Evolutionary conservation across 1,140 invertebrate genomes (phyloP), one percentile per base, ranked within the genome.

Genomic region (Dinoponera quadriceps): DNA sequence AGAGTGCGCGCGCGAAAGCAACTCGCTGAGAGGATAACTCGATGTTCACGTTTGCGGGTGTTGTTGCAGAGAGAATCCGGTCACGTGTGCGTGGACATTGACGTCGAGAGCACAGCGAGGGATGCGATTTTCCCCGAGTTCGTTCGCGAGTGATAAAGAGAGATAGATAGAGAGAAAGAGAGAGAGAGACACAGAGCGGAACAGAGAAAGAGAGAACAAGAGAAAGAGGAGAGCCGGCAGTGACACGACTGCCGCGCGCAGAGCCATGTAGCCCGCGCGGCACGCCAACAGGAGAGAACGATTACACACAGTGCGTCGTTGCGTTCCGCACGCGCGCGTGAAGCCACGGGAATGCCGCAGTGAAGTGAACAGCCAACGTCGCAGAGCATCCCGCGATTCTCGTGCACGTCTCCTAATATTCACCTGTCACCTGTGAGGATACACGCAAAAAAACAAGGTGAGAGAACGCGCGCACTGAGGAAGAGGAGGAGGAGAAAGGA

Each of bases 121-220:
- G 65, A 80, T 80, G 75, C 75, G 63, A 48, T 69, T 44, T 69
- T 29, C 51, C n/a, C 25, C n/a, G 65, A 22, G 65, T 71, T 80
- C 75, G 75, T 71, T 80, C 75, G 75, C 25, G 75, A 80, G 75
- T 80, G 75, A 80, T 25, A 38, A 7, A 44, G 38, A 44, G 38
- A 44, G 38, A 44, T 9, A 4, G 38, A 44, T 44, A 44, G 38
- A 44, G 38, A 44, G 11, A 3, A 9, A 9, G 38, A 4, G 1
- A 44, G 38, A 44, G 38, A 44, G 38, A n/a, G n/a, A n/a, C n/a
- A 44, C 11, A 44, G 38, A 44, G 38, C 4, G 11, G 4, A 9
- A 9, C 4, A 4, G 1, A 44, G 38, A 44, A 9, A 44, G 38
- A 44, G 7, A 33, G 29, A 33, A 5, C 2, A 5, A 33, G 29